A percentile compares a stretch with the other conserved stretches of the same genome.
Conservation (phyloP, 2,113 vertebrate genomes). For the Indri indri region DNA sequence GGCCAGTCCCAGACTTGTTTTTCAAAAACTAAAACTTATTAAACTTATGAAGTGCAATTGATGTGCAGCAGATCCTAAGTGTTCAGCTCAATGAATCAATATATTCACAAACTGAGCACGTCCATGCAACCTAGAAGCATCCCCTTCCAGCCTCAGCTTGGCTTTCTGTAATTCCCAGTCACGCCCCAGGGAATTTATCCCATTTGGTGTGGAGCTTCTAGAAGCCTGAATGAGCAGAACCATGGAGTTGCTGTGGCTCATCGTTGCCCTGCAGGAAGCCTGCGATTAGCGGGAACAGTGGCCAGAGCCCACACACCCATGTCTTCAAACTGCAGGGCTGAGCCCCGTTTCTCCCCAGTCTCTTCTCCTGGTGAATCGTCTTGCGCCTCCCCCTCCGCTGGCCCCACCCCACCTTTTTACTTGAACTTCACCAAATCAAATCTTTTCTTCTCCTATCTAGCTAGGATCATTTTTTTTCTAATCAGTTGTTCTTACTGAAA, state of each 20-base stretch:
- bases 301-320: background rate
- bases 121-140: background rate
- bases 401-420: background rate
- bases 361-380: background rate
- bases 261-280: background rate
- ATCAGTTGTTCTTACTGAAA: background rate
- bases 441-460: background rate
- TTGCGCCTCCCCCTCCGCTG: too few species aligned
- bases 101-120: background rate
- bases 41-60: background rate
- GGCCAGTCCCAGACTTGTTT: background rate
- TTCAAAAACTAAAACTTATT: background rate
- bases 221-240: background rate
- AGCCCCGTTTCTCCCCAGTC: background rate
- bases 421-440: background rate
- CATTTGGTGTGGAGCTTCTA: background rate
- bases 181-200: background rate
- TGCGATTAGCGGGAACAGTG: rapidly evolving
- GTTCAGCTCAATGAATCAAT: background rate
- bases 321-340: background rate
- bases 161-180: background rate
- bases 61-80: background rate
- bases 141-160: background rate
- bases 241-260: background rate
- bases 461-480: background rate